Conservation (phyloP, 2,113 vertebrate genomes). For the Oncorhynchus nerka region DNA sequence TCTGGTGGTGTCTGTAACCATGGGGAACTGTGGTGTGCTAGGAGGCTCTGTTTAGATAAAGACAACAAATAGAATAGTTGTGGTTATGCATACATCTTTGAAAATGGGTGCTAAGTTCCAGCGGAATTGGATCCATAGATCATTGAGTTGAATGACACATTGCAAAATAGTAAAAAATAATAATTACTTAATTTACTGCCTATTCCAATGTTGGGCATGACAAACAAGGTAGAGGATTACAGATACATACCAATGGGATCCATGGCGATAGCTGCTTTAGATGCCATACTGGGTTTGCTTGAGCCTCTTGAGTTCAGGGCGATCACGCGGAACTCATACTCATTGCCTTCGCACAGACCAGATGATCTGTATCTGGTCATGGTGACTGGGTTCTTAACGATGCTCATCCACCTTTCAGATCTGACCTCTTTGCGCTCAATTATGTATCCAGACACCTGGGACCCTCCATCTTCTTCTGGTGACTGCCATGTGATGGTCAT, state of each 20-base stretch:
- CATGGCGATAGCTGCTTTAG: conserved; percentile 87
- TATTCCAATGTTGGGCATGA: not conserved
- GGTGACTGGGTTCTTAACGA: conserved; percentile 93
- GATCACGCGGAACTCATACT: conserved; percentile 93
- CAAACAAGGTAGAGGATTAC: not conserved
- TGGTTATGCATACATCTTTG: not conserved
- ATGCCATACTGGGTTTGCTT: conserved; percentile 89
- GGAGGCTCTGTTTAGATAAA: conserved; percentile 81
- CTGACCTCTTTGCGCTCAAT: conserved; percentile 93
- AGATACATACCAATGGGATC: conserved; percentile 90
- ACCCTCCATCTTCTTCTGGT: conserved; percentile 86
- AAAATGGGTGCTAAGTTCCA: not conserved
- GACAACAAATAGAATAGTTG: conserved; percentile 12
- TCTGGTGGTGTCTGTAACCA: conserved; percentile 93
- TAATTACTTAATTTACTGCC: not conserved
- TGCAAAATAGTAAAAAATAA: not conserved
- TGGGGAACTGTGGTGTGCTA: conserved; percentile 85
- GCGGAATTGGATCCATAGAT: not conserved
- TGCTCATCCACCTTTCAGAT: conserved; percentile 92
- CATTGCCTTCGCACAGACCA: conserved; percentile 90
- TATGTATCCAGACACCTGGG: conserved; percentile 89
- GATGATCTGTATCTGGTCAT: conserved; percentile 97
- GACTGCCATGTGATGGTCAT: conserved; percentile 95
- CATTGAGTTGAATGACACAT: not conserved
- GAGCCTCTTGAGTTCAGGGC: conserved; percentile 92